Percentiles rank a stretch among this genome's conserved stretches.
Evolutionary conservation across 2,888 invertebrate genomes (phyloP).

Genomic region (Tachina lurida): DNA sequence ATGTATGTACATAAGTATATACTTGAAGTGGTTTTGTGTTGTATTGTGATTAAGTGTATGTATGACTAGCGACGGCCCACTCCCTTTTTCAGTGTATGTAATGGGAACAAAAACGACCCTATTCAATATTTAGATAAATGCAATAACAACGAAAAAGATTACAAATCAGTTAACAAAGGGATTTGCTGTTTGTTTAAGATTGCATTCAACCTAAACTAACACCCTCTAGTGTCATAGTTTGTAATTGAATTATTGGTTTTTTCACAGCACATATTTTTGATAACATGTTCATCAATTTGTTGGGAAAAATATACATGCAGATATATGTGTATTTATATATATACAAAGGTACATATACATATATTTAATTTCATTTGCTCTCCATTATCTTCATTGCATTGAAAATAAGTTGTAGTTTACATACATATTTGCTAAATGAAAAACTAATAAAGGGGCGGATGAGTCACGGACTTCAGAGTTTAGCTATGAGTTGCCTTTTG

Average conservation of each 20-base stretch:
- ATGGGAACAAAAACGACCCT: conserved; percentile 59
- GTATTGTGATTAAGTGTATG: conserved; percentile 50
- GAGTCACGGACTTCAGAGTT: conserved; percentile 78
- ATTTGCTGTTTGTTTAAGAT: background rate
- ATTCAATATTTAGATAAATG: conserved; percentile 52
- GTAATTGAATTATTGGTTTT: background rate
- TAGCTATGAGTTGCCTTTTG: conserved; percentile 57
- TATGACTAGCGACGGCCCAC: conserved; percentile 64
- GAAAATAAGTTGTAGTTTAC: conserved; percentile 7
- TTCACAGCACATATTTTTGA: background rate
- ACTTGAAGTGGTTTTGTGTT: conserved; percentile 59
- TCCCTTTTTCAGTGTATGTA: conserved; percentile 70
- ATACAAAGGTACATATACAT: background rate
- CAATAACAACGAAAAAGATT: conserved; percentile 16
- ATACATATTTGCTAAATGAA: conserved; percentile 16
- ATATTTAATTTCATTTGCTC: background rate
- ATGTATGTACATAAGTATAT: conserved; percentile 70
- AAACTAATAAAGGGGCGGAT: conserved; percentile 77
- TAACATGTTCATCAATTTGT: conserved; percentile 2
- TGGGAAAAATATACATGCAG: background rate
- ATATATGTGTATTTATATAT: background rate
- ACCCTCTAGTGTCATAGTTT: background rate
- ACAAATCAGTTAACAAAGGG: conserved; percentile 44
- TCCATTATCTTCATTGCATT: conserved; percentile 3
- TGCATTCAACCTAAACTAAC: conserved; percentile 7